Base-by-base conservation (phyloP, 2,113 vertebrate species). In the Casuarius casuarius region DNA sequence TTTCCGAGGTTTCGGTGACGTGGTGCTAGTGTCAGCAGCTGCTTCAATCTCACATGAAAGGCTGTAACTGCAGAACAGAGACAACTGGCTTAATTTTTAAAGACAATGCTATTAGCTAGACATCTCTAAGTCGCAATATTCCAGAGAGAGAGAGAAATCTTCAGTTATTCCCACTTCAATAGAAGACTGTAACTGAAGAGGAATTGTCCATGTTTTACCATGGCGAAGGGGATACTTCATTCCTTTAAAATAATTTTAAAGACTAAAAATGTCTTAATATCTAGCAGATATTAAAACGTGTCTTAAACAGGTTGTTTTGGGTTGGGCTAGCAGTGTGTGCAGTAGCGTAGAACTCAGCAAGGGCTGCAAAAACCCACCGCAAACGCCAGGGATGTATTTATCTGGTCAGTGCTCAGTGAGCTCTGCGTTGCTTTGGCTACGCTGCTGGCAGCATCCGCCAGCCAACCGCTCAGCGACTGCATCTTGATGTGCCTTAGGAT, bases 1-100 rank as follows among this genome's bases (percentile, higher is more conserved):
- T 72, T 99, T 99, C 86, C 98, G 98, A 28, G 99, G 98, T 91
- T 99, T 99, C 3, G 98, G 99, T 0, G 98, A 99, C 0, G 98
- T 98, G 38, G 99, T 96, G 26, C 98, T 99, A 87, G 98, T 91
- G 28, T 99, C 99, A 1, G 98, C 98, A 2, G 98, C 93, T 9
- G 98, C 98, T 97, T 99, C 99, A 1, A 99, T 97, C 97, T 99
- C 99, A 78, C 99, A 98, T 3, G 99, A 99, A 82, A 99, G 97
- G 67, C 93, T 96, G 28, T 99, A 99, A 94, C 99, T 99, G 97
- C 74, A 96, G 86, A 73, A 92, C 49, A 97, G 89, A 96, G 29
- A 65, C 5, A 62, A 19, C 22, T 5, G 20, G 3, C 6, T 75
- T 79, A 77, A 12, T 68, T 52, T 76, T 77, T 67, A 54, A 80